phyloP scores from a whole-genome alignment of 2,888 invertebrate genomes.

The Poecilobothrus nobilitatus region DNA sequence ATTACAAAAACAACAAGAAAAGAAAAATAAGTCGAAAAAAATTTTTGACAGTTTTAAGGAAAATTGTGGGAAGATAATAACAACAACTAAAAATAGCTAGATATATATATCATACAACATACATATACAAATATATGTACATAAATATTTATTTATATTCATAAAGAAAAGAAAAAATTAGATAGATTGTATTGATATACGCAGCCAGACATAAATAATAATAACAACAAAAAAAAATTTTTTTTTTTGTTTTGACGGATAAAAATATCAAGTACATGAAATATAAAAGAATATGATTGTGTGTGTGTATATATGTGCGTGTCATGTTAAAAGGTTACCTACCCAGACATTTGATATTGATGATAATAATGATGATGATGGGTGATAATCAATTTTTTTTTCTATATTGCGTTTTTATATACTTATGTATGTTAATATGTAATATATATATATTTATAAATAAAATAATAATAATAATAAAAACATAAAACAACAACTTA shows the following conservation, averaged over 20 bases:
- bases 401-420: not conserved
- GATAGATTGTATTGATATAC: not conserved
- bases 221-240: not conserved
- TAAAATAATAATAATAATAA: not conserved
- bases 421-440: not conserved
- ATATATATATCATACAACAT: too few relatives aligned
- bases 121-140: too few relatives aligned
- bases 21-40: too few relatives aligned
- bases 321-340: not conserved
- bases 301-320: not conserved
- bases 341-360: too few relatives aligned
- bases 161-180: too few relatives aligned
- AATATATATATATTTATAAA: not conserved
- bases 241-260: not conserved
- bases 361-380: not conserved
- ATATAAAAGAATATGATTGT: too few relatives aligned
- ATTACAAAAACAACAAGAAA: too few relatives aligned
- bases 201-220: not conserved
- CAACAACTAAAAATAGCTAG: too few relatives aligned
- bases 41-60: too few relatives aligned
- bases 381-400: not conserved
- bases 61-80: too few relatives aligned
- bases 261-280: too few relatives aligned
- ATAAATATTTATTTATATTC: too few relatives aligned
- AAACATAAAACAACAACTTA: not conserved